Percentiles rank a stretch among this genome's conserved stretches.
Conservation (phyloP, 2,113 vertebrate genomes). For the Zosterops japonicus region DNA sequence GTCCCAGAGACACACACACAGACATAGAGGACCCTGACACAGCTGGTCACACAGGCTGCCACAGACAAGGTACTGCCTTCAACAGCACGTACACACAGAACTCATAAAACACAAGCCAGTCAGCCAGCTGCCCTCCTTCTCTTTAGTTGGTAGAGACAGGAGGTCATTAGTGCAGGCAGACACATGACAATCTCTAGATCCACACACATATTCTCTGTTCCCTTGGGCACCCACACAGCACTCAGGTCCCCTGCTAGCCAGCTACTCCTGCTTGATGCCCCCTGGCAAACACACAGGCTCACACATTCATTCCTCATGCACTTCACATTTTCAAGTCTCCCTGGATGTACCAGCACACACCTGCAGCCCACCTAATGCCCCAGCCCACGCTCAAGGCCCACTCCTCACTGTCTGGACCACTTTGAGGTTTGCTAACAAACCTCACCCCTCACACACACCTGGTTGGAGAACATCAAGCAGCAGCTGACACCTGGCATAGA, state of each 20-base stretch:
- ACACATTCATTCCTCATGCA: not conserved
- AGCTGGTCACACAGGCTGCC: accelerated
- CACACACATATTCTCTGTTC: not conserved
- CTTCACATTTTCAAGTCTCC: not conserved
- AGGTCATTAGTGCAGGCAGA: not conserved
- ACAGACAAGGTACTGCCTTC: not conserved
- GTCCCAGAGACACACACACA: not conserved
- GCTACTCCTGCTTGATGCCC: not conserved
- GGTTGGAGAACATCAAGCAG: not conserved
- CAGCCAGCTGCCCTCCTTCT: not conserved
- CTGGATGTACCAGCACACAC: not conserved
- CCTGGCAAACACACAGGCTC: not conserved
- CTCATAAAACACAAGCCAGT: not conserved
- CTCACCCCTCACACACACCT: accelerated
- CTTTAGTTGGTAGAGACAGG: not conserved
- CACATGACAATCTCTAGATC: not conserved
- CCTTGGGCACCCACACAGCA: accelerated
- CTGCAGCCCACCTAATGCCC: not conserved
- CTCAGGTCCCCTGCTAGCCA: accelerated
- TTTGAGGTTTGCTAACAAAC: not conserved
- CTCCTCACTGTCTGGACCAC: not conserved
- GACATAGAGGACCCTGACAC: accelerated
- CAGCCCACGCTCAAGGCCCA: accelerated
- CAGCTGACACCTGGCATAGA: not conserved
- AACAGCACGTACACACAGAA: not conserved